These are phyloP conservation scores for Strigamia transsilvanica DNA, from an alignment of 2,888 invertebrate species.

Conservation along the genomic window DNA sequence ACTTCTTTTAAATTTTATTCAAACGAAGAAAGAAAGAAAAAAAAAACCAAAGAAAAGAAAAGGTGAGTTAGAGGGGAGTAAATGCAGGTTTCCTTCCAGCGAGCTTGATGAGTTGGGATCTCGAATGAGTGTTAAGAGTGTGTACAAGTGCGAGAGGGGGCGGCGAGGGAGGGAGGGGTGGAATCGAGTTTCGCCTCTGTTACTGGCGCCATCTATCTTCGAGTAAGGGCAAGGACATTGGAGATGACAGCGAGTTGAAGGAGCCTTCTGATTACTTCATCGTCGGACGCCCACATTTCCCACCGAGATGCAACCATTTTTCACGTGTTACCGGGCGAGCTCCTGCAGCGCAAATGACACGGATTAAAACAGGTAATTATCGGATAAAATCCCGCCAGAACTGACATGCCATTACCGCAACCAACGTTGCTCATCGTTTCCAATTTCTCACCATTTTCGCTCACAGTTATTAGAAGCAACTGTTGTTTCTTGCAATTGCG, in stretches of 20 bases:
- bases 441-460: not conserved
- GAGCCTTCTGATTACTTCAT: constrained; percentile 20
- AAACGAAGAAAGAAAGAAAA: not conserved
- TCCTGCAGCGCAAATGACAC: constrained; percentile 14
- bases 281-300: constrained; percentile 1
- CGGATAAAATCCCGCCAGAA: constrained; percentile 11
- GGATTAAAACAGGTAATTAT: constrained; percentile 20
- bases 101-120: not conserved
- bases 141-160: no score
- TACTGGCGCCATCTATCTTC: constrained; percentile 20
- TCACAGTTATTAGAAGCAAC: not conserved
- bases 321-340: constrained; percentile 10
- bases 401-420: not conserved
- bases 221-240: constrained; percentile 11
- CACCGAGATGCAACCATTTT: constrained; percentile 12
- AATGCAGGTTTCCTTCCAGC: constrained; percentile 9
- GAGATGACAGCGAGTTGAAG: constrained; percentile 20
- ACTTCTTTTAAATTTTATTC: not conserved
- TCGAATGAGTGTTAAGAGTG: constrained; percentile 13
- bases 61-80: not conserved
- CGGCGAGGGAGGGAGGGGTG: not conserved
- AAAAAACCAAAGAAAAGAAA: no score
- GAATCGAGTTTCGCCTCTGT: constrained; percentile 20
- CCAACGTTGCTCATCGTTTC: not conserved
- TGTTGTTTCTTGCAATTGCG: no score